Conservation (phyloP, 2,888 invertebrate genomes). For the Eurois occulta region DNA sequence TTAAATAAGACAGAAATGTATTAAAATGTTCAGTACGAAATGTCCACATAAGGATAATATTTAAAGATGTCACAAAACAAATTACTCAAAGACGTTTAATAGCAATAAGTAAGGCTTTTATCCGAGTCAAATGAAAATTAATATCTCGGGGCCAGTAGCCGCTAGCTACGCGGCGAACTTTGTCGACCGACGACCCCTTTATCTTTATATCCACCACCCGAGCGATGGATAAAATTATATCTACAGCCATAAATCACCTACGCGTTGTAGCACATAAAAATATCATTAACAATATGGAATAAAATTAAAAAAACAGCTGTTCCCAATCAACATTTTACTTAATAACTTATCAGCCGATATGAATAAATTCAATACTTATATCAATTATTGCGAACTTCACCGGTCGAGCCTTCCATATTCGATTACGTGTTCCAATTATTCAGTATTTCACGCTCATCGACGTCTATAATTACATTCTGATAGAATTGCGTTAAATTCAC, state of each 20-base stretch:
- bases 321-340: slow-evolving; percentile 31
- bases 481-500: slow-evolving; percentile 87
- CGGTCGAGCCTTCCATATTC: slow-evolving; percentile 64
- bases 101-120: slow-evolving; percentile 73
- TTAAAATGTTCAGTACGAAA: slow-evolving; percentile 1
- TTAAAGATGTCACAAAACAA: slow-evolving; percentile 47
- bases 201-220: slow-evolving; percentile 74
- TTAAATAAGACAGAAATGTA: not conserved
- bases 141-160: slow-evolving; percentile 76
- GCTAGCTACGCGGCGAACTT: slow-evolving; percentile 72
- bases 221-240: slow-evolving; percentile 62
- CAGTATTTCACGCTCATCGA: slow-evolving; percentile 87
- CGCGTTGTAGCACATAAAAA: slow-evolving; percentile 28
- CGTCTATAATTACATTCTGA: slow-evolving; percentile 88
- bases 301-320: slow-evolving; percentile 3
- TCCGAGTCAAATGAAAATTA: slow-evolving; percentile 84
- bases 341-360: slow-evolving; percentile 50
- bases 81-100: slow-evolving; percentile 68
- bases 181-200: slow-evolving; percentile 74
- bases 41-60: slow-evolving; percentile 22
- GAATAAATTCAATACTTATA: slow-evolving; percentile 63
- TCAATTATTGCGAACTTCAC: slow-evolving; percentile 58
- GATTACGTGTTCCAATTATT: slow-evolving; percentile 82
- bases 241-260: slow-evolving; percentile 60
- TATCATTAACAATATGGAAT: slow-evolving; percentile 16